phyloP scores from a whole-genome alignment of 2,113 vertebrate species.

The Eurystomus gularis region DNA sequence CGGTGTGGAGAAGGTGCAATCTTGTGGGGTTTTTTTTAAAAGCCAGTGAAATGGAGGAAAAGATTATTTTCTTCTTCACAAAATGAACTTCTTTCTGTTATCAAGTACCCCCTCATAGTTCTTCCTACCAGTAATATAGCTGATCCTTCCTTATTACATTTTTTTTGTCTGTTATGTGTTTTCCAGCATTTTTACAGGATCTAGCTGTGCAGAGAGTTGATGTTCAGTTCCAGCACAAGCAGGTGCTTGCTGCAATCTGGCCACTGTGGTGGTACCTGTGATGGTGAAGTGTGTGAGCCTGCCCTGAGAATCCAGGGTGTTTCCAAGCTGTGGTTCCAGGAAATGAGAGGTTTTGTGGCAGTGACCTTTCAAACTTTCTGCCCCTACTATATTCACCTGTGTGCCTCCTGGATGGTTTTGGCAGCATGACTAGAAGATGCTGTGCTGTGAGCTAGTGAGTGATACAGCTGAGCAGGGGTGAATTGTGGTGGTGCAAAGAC shows the following conservation, averaged over 20 bases:
- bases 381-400: not conserved
- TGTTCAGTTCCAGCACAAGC: not conserved
- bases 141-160: not conserved
- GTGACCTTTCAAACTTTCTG: not conserved
- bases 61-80: not conserved
- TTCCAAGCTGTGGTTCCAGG: accelerated
- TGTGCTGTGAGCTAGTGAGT: not conserved
- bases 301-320: not conserved
- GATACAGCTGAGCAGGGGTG: not conserved
- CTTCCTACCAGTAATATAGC: not conserved
- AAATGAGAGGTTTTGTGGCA: not conserved
- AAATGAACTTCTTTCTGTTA: not conserved
- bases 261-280: not conserved
- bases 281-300: not conserved
- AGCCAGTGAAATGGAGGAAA: not conserved
- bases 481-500: not conserved
- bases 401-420: not conserved
- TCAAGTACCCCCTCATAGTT: not conserved
- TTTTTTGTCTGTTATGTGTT: not conserved
- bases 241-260: not conserved
- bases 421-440: not conserved
- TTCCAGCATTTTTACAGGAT: not conserved
- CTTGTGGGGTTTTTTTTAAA: not conserved
- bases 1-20: not conserved
- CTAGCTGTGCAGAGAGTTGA: not conserved